phyloP scores from a whole-genome alignment of 2,797 vertebrate genomes.

The Nyctibius grandis region DNA sequence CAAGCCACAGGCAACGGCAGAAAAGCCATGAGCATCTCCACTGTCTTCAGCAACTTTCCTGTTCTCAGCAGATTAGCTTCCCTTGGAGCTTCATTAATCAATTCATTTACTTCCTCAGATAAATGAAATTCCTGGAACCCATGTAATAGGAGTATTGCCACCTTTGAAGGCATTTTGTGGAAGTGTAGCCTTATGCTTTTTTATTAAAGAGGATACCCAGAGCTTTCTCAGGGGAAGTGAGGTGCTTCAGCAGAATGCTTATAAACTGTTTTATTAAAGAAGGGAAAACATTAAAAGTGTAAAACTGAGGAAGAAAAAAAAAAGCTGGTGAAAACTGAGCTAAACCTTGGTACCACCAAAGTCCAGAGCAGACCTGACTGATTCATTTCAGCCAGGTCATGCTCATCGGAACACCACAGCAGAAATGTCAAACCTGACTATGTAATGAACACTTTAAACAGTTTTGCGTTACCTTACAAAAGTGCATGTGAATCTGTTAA shows the following conservation, averaged over 20 bases:
- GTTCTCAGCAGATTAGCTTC: background rate
- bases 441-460: background rate
- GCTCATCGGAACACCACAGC: background rate
- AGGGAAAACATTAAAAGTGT: background rate
- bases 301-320: background rate
- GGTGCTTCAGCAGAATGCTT: background rate
- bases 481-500: background rate
- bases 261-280: background rate
- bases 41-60: background rate
- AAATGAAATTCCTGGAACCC: background rate
- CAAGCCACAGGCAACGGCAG: background rate
- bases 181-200: background rate
- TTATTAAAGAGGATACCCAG: background rate
- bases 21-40: background rate
- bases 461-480: background rate
- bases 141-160: background rate
- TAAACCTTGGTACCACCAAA: background rate
- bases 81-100: background rate
- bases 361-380: background rate
- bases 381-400: background rate
- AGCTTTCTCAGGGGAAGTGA: background rate
- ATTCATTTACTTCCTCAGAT: background rate
- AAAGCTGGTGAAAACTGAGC: background rate
- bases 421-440: background rate
- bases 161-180: background rate